phyloP scores from a whole-genome alignment of 2,113 vertebrate species.

The Apaloderma vittatum region DNA sequence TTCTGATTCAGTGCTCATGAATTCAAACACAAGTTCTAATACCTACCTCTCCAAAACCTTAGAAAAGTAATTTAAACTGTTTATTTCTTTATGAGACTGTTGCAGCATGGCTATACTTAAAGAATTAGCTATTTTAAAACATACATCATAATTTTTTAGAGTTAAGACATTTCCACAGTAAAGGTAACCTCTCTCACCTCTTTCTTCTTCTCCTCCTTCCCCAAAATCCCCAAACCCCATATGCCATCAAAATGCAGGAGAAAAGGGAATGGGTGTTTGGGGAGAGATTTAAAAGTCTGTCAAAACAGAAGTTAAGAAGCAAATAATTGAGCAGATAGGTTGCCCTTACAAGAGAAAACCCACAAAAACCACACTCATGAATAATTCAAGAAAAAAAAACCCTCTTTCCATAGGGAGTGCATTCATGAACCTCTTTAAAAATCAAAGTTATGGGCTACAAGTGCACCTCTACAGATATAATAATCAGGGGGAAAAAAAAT shows the following conservation, averaged over 20 bases:
- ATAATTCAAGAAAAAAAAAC: not conserved
- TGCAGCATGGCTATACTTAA: not conserved
- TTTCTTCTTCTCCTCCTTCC: not conserved
- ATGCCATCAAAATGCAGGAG: not conserved
- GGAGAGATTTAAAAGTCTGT: not conserved
- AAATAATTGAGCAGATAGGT: not conserved
- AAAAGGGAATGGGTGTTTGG: not conserved
- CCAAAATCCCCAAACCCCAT: not conserved
- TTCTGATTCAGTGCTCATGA: not conserved
- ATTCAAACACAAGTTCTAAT: not conserved
- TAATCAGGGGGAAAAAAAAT: rapidly evolving
- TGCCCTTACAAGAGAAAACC: not conserved
- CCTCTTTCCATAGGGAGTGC: not conserved
- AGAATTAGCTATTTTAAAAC: not conserved
- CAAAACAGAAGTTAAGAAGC: not conserved
- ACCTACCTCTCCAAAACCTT: not conserved
- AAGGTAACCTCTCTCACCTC: not conserved
- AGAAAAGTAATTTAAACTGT: not conserved
- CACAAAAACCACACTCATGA: not conserved
- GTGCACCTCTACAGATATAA: not conserved
- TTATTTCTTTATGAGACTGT: not conserved
- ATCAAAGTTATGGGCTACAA: not conserved
- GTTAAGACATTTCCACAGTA: not conserved
- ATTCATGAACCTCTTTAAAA: not conserved
- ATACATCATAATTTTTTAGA: not conserved